Conservation (phyloP, 2,797 vertebrate genomes). For the Hozukius guyotensis region DNA sequence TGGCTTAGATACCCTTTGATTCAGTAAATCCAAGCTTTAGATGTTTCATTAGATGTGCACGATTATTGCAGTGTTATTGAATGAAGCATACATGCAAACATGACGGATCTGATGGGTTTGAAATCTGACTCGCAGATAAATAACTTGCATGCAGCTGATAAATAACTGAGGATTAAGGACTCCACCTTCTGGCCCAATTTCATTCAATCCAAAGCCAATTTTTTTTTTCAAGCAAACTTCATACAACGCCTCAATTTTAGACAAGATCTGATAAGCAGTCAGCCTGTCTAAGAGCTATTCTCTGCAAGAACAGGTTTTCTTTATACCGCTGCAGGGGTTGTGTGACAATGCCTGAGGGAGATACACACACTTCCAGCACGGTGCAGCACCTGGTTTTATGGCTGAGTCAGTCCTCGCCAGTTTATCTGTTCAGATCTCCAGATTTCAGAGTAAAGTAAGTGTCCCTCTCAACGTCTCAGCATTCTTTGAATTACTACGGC, state of each 20-base stretch:
- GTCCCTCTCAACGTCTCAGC: slow-evolving; percentile 24
- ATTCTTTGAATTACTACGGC: slow-evolving; percentile 62
- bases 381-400: not conserved
- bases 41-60: not conserved
- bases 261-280: slow-evolving; percentile 45
- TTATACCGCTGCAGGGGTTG: not conserved
- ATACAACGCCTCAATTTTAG: not conserved
- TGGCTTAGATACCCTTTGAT: fast-evolving
- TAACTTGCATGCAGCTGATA: not conserved
- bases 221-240: not conserved
- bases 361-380: not conserved
- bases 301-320: slow-evolving; percentile 35
- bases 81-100: not conserved
- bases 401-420: not conserved
- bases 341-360: slow-evolving; percentile 13
- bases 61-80: not conserved
- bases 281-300: not conserved
- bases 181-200: not conserved
- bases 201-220: not conserved
- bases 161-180: not conserved
- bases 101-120: not conserved
- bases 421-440: slow-evolving; percentile 41
- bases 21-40: not conserved
- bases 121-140: not conserved
- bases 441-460: slow-evolving; percentile 25